Conservation (phyloP, 2,113 vertebrate species). For the Odobenus rosmarus region DNA sequence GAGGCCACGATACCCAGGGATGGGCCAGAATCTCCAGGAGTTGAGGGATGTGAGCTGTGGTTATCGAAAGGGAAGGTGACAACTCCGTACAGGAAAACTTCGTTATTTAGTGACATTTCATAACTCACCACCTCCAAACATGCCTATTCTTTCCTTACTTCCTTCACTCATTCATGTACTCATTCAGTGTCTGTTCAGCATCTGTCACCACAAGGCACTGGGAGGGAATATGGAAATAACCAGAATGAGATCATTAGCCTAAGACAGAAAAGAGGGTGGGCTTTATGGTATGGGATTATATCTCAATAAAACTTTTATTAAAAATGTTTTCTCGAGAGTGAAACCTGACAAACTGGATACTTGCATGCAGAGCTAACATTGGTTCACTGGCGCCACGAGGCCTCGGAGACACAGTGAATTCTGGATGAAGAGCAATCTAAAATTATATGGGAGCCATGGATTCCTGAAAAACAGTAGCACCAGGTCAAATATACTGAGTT, state of each 20-base stretch:
- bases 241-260: neutral
- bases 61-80: neutral
- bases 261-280: neutral
- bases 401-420: neutral
- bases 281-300: neutral
- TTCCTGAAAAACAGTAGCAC: neutral
- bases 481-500: rapidly evolving
- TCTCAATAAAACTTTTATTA: neutral
- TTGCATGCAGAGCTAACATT: rapidly evolving
- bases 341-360: neutral
- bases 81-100: neutral
- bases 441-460: rapidly evolving
- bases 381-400: neutral
- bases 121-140: rapidly evolving
- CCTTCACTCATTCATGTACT: neutral
- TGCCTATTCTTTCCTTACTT: neutral
- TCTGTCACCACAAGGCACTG: neutral
- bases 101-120: neutral
- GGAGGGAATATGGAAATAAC: too few species aligned
- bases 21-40: neutral
- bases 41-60: too few species aligned
- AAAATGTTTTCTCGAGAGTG: neutral
- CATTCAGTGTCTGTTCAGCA: neutral
- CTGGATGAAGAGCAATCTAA: rapidly evolving
- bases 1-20: neutral